Conservation (phyloP, 2,888 invertebrate genomes). For the Chesias legatella region DNA sequence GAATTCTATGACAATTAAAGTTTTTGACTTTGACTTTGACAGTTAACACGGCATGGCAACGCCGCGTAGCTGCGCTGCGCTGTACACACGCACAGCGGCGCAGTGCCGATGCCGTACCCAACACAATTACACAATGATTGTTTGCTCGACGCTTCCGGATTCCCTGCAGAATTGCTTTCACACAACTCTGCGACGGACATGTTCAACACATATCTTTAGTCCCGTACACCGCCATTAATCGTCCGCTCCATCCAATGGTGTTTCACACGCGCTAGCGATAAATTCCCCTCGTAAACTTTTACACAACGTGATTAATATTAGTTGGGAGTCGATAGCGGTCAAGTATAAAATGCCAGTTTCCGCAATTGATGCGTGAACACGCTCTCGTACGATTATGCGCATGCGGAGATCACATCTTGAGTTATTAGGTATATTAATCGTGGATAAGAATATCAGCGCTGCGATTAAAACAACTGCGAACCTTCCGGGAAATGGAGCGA, state of each 20-base stretch:
- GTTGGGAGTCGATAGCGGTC: conserved; percentile 31
- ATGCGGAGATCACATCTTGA: conserved; percentile 41
- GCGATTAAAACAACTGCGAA: conserved; percentile 57
- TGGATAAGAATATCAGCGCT: conserved; percentile 45
- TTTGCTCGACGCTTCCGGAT: conserved; percentile 64
- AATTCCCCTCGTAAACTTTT: conserved; percentile 35
- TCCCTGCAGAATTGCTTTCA: conserved; percentile 59
- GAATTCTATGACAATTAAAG: too few species aligned
- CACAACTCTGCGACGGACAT: conserved; percentile 36
- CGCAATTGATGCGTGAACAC: conserved; percentile 41
- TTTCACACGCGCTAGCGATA: conserved; percentile 29
- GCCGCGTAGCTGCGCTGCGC: not conserved
- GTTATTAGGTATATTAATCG: conserved; percentile 39
- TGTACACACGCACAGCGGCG: not conserved
- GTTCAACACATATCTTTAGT: conserved; percentile 25
- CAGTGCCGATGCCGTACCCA: conserved; percentile 41
- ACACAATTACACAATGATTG: conserved; percentile 70
- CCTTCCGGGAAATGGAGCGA: conserved; percentile 63
- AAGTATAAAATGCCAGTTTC: conserved; percentile 33
- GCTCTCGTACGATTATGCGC: conserved; percentile 29
- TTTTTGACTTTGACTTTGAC: too few species aligned
- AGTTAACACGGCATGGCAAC: too few species aligned
- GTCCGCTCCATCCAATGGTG: conserved; percentile 17
- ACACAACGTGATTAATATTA: conserved; percentile 33
- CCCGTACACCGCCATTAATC: conserved; percentile 27